Base-by-base conservation (phyloP, 2,888 invertebrate genomes). In the Thera britannica region DNA sequence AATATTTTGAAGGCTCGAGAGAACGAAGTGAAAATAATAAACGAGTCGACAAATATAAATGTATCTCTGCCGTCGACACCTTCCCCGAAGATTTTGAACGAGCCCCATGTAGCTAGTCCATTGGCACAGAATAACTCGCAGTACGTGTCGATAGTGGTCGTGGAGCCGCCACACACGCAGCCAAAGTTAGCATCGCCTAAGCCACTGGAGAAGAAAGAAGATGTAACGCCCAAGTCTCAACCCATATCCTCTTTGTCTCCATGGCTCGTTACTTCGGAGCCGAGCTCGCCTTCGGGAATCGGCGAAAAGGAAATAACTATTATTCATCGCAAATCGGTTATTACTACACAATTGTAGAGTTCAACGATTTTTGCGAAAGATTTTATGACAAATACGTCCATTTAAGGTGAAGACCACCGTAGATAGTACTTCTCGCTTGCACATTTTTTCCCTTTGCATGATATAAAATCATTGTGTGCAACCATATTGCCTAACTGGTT, bases 1-100 rank as follows among this genome's bases (percentile, higher is more conserved):
- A 98, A 93, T 72, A 98, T 98, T 85, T 94, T 98, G 64, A 99
- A 99, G 95, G 97, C 97, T 89, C 95, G 95, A 78, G 90, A 94
- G 77, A 93, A 86, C 76, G 93, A 93, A 77, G 89, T 93, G 5
- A 94, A 92, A 75, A 89, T 94, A 58, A 87, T 92, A 36, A 92
- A 93, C 75, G 92, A 93, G 74, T 88, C 92, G 38, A 88, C 89
- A 62, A 91, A 90, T 67, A 90, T 91, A 23, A 92, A 92, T 75
- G 74, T 93, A 36, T 85, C 94, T 0, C 83, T 93, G 67, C 93
- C 94, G n/a, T 90, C 94, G 3, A 85, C 84, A 9, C 94, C 94
- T 54, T 93, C 94, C 2, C 93, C 94, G 3, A 94, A 94, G 80
- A 94, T 95, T 68, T 82, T 95, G 62, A 95, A 95, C 75, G 94